Base-by-base conservation (phyloP, 2,888 invertebrate species). In the Agriopis leucophaearia region DNA sequence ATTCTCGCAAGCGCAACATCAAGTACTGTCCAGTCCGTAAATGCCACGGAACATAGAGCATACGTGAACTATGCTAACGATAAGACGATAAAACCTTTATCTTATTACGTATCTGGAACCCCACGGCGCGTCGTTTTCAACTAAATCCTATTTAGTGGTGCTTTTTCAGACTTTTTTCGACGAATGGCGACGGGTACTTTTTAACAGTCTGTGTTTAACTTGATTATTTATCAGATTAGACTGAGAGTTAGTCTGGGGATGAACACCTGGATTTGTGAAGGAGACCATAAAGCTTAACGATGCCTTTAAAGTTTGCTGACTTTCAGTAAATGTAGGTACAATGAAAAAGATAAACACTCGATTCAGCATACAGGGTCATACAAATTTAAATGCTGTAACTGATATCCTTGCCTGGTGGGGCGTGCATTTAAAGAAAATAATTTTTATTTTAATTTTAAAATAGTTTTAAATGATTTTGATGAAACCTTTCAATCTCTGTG, bases 41-140 rank as follows among this genome's bases (percentile, higher is more conserved):
- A 40, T 8, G 47, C 9, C 12, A 18, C 48, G 51, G 9, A 47
- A 55, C 16, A 42, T 27, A 79, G 80, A 81, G 81, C 84, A 81
- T 81, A 87, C 87, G 87, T 83, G 86, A 88, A 87, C 88, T 90
- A 87, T 87, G 86, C 87, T 91, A 90, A 92, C 91, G 89, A 88
- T 91, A 92, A 91, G 87, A 86, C 84, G 89, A 88, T 91, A 92
- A 92, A 88, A 88, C 91, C 92, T 89, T 92, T 90, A 92, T 90
- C 91, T 91, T 91, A 91, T 92, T 93, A 93, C 85, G 80, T 81
- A 81, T 82, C 78, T 79, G 83, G 80, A 74, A 74, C 75, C 70
- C 75, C 75, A 72, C 72, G 74, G 69, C 71, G 74, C 75, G 77
- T 79, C 79, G 81, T 76, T 74, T 74, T 74, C 70, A 70, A 74